Percentiles rank a stretch among this genome's conserved stretches.
Evolutionary conservation across 2,113 vertebrate species (phyloP).

Genomic region (Percopsis transmontana): DNA sequence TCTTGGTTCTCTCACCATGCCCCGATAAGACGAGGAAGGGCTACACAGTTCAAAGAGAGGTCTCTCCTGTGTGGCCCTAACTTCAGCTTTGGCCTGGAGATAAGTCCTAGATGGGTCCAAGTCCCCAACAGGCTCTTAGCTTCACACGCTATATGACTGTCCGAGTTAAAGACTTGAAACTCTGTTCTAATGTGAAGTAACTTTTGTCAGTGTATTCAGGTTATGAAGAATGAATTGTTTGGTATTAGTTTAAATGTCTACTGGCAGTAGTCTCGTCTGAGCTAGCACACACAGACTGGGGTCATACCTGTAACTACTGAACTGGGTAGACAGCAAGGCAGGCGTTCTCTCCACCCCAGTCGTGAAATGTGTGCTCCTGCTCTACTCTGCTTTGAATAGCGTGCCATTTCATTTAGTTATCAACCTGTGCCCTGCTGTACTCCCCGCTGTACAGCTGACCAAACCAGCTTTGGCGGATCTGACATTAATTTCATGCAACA

Average conservation of each 20-base stretch:
- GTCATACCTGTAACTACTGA: constrained; percentile 11
- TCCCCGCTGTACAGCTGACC: constrained; percentile 12
- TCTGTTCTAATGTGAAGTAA: not conserved
- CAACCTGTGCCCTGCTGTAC: constrained; percentile 1
- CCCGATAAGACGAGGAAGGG: constrained; percentile 15
- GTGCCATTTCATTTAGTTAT: not conserved
- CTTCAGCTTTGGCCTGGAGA: constrained; percentile 9
- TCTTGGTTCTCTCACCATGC: constrained; percentile 13
- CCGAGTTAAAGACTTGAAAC: not conserved
- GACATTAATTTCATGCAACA: constrained; percentile 60
- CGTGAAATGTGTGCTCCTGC: not conserved
- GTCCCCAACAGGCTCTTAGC: not conserved
- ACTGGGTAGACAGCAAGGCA: constrained; percentile 4
- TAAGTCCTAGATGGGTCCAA: not conserved
- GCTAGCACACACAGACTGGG: constrained; percentile 7
- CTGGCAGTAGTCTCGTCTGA: not conserved
- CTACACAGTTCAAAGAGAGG: not conserved
- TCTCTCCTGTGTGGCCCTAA: not conserved
- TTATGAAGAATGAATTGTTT: not conserved
- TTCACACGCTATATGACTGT: not conserved
- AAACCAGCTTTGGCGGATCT: constrained; percentile 9
- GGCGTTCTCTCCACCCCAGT: not conserved
- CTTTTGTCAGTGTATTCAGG: not conserved
- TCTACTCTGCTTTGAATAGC: not conserved
- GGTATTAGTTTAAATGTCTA: not conserved